Evolutionary conservation across 30 jellyfish, hydroid and myxozoan genomes (phyloP).

Genomic region (Chrysaora quinquecirrha): DNA sequence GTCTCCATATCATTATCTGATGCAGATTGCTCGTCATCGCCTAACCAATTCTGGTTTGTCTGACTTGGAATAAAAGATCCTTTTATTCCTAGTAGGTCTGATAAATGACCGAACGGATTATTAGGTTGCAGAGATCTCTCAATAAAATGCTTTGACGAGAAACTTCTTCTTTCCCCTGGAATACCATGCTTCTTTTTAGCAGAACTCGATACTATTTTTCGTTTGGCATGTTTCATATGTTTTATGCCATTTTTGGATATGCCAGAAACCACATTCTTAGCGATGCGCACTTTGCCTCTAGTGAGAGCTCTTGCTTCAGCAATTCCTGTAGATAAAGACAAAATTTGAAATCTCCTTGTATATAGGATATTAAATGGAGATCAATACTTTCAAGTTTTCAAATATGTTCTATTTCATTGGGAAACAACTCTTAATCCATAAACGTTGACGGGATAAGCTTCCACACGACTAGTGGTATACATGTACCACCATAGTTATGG

Average conservation of each 20-base stretch:
- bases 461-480: too few relatives aligned
- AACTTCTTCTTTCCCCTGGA: neutral
- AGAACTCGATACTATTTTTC: neutral
- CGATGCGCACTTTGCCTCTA: neutral
- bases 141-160: constrained; percentile 31
- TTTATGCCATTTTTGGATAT: neutral
- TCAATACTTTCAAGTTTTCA: too few relatives aligned
- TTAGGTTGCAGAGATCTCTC: constrained; percentile 16
- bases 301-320: neutral
- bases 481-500: too few relatives aligned
- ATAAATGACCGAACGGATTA: constrained; percentile 50
- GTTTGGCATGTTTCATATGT: too few relatives aligned
- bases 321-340: neutral
- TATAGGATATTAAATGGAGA: neutral
- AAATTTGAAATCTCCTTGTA: neutral
- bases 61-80: constrained; percentile 65
- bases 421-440: too few relatives aligned
- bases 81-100: constrained; percentile 56
- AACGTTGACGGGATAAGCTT: too few relatives aligned
- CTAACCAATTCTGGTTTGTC: constrained; percentile 51
- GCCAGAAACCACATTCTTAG: neutral
- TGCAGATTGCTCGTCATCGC: constrained; percentile 36
- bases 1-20: neutral
- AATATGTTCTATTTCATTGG: too few relatives aligned
- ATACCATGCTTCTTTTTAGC: neutral